Conservation (phyloP, 2,888 invertebrate species). For the Horisme vitalbata region DNA sequence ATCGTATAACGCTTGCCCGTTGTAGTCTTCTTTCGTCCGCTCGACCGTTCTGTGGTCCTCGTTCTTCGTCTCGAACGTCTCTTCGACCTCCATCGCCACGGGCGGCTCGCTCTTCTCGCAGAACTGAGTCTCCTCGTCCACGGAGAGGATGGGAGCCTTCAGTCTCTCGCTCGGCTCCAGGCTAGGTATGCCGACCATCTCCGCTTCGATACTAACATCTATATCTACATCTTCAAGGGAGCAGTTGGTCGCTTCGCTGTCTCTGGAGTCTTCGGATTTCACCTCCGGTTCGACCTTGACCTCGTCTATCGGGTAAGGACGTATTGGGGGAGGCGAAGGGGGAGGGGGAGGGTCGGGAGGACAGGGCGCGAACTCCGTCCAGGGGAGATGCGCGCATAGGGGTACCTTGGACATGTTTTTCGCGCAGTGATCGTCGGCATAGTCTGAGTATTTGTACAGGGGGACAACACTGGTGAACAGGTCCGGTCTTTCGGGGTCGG, state of each 20-base stretch:
- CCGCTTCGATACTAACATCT: conserved; percentile 29
- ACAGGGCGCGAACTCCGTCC: conserved; percentile 66
- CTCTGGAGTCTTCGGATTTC: conserved; percentile 3
- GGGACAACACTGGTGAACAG: conserved; percentile 72
- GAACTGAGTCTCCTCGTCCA: conserved; percentile 53
- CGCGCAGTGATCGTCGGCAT: conserved; percentile 72
- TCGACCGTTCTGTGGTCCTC: conserved; percentile 70
- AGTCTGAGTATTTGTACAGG: conserved; percentile 74
- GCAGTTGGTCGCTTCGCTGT: conserved; percentile 19
- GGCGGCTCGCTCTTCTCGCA: conserved; percentile 22
- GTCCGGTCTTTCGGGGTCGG: conserved; percentile 50
- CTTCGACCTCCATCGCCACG: conserved; percentile 31
- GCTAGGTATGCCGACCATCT: conserved; percentile 42
- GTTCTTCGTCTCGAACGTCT: conserved; percentile 42
- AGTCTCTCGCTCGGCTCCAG: conserved; percentile 65
- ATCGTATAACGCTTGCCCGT: conserved; percentile 54
- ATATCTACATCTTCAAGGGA: conserved; percentile 10
- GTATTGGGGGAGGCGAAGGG: conserved; percentile 56
- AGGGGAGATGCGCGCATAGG: conserved; percentile 60
- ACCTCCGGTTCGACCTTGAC: conserved; percentile 14
- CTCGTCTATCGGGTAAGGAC: conserved; percentile 59
- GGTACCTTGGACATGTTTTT: conserved; percentile 68
- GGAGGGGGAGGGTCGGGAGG: conserved; percentile 65
- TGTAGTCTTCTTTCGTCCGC: conserved; percentile 62
- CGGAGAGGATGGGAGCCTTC: conserved; percentile 55